A percentile compares a stretch with the other conserved stretches of the same genome.
Conservation (phyloP, 2,113 vertebrate species). For the Coptodon rendalli region DNA sequence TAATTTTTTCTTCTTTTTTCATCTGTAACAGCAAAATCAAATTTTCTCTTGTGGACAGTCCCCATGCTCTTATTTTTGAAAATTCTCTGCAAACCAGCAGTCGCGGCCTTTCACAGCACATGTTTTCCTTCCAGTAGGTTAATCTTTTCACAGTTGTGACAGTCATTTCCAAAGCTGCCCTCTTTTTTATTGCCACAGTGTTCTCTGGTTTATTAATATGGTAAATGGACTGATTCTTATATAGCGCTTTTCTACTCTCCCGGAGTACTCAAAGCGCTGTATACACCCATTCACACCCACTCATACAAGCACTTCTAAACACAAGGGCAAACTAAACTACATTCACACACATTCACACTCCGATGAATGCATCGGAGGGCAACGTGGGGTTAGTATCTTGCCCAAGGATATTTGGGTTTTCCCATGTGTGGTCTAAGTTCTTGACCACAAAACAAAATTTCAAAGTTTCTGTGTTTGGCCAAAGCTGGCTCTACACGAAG, state of each 20-base stretch:
- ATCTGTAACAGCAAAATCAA: not conserved
- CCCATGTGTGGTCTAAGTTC: not conserved
- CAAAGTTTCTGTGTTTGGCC: not conserved
- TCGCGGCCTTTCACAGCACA: fast-evolving
- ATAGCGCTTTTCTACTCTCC: too few species aligned
- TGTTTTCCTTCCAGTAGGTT: not conserved
- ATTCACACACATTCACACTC: too few species aligned
- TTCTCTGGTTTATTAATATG: not conserved
- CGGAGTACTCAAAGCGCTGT: too few species aligned
- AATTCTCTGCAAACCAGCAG: not conserved
- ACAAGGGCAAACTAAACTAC: too few species aligned
- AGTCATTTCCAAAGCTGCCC: fast-evolving
- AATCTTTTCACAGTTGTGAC: not conserved
- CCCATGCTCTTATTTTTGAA: not conserved
- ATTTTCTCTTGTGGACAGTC: not conserved
- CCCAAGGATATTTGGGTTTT: not conserved
- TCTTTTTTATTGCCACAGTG: not conserved
- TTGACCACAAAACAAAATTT: not conserved
- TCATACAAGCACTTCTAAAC: too few species aligned
- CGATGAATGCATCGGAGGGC: too few species aligned
- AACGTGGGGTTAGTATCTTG: too few species aligned
- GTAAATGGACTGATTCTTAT: too few species aligned
- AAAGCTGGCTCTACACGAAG: not conserved
- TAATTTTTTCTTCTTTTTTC: not conserved
- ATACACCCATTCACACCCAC: too few species aligned